Percentiles rank a stretch among this genome's conserved stretches.
Evolutionary conservation across 1,140 invertebrate species (phyloP).

Genomic region (Monomorium pharaonis): DNA sequence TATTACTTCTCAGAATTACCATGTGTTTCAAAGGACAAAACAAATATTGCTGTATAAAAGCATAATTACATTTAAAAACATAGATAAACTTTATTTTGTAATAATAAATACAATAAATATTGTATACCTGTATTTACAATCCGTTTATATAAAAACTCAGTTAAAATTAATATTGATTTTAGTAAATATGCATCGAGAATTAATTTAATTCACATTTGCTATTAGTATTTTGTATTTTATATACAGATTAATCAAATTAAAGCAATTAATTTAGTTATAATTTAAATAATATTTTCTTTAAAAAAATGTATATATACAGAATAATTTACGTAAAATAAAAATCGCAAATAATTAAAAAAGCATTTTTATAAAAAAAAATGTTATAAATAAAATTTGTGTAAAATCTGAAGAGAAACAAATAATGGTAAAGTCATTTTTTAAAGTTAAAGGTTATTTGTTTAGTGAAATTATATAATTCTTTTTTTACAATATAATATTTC

Average conservation of each 20-base stretch:
- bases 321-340: too few species aligned
- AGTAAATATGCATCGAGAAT: neutral
- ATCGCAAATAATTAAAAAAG: too few species aligned
- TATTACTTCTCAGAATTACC: conserved; percentile 1
- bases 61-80: neutral
- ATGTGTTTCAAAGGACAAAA: neutral
- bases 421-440: too few species aligned
- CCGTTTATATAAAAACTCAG: neutral
- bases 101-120: neutral
- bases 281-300: neutral
- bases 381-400: too few species aligned
- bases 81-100: neutral
- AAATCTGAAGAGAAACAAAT: too few species aligned
- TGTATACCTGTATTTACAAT: neutral
- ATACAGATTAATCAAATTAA: neutral
- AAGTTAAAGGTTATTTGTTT: too few species aligned
- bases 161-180: neutral
- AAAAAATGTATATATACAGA: neutral
- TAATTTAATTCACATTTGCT: neutral
- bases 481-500: too few species aligned
- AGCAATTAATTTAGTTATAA: neutral
- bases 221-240: neutral
- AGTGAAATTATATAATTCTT: too few species aligned
- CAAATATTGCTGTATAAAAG: neutral
- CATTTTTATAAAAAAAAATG: too few species aligned